phyloP scores from a whole-genome alignment of 1,140 invertebrate species.

The Meloidogyne chitwoodi region DNA sequence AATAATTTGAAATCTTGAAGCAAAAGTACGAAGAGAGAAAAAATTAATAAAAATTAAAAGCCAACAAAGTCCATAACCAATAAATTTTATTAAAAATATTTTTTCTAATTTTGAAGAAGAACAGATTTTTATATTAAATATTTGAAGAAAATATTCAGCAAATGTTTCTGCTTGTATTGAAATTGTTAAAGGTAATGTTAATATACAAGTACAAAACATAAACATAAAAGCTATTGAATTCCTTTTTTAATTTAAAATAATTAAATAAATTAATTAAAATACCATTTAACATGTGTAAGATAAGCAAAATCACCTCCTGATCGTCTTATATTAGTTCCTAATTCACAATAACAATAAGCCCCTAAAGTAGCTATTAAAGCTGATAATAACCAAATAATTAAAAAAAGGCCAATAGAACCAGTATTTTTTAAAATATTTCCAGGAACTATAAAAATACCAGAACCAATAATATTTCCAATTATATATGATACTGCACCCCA shows the following conservation, averaged over 20 bases:
- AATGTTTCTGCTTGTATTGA: slow-evolving; percentile 45
- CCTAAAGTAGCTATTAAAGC: slow-evolving; percentile 45
- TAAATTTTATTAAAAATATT: slow-evolving; percentile 15
- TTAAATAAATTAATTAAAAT: neutral
- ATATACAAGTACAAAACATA: slow-evolving; percentile 42
- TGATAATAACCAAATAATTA: slow-evolving; percentile 41
- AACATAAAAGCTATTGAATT: slow-evolving; percentile 42
- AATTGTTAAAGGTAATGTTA: slow-evolving; percentile 48
- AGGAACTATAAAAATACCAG: slow-evolving; percentile 88
- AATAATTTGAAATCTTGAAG: slow-evolving; percentile 48
- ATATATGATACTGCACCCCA: slow-evolving; percentile 64
- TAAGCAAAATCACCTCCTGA: slow-evolving; percentile 52
- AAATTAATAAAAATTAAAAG: slow-evolving; percentile 42
- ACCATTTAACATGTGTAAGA: slow-evolving; percentile 49
- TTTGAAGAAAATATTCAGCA: slow-evolving; percentile 41
- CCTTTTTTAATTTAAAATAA: slow-evolving; percentile 21
- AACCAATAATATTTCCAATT: slow-evolving; percentile 87
- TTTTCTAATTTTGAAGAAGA: slow-evolving; percentile 9
- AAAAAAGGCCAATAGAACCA: slow-evolving; percentile 48
- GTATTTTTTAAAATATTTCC: slow-evolving; percentile 62
- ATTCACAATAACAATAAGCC: slow-evolving; percentile 60
- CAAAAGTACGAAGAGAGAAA: slow-evolving; percentile 40
- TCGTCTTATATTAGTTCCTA: slow-evolving; percentile 44
- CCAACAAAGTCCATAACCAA: slow-evolving; percentile 22
- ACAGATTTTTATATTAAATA: slow-evolving; percentile 33